Percentiles rank a stretch among this genome's conserved stretches.
phyloP scores from a whole-genome alignment of 64 coral and sea anemone species.

The Trachythela sp. region DNA sequence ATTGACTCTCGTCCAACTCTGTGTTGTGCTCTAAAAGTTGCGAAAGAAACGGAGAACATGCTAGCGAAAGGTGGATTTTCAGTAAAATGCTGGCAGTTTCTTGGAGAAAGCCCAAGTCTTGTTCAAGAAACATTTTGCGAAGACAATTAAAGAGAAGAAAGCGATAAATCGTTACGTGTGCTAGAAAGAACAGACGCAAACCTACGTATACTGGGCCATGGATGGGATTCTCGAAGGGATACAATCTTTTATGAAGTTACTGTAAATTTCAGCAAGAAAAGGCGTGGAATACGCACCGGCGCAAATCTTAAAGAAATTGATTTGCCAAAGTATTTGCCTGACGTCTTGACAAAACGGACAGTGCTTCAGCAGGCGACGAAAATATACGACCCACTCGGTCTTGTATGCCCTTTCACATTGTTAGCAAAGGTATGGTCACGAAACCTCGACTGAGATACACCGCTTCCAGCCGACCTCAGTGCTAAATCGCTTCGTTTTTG shows the following conservation, averaged over 20 bases:
- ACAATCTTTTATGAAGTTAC: not conserved
- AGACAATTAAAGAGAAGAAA: not conserved
- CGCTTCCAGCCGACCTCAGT: not conserved
- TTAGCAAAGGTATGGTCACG: not conserved
- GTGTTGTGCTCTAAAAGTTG: not conserved
- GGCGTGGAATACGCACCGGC: not conserved
- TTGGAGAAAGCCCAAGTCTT: not conserved
- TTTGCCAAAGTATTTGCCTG: not conserved
- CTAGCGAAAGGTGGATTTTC: not conserved
- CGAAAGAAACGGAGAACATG: not conserved
- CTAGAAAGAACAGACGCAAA: not conserved
- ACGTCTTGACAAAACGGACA: not conserved
- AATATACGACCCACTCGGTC: not conserved
- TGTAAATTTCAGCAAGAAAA: constrained; percentile 13
- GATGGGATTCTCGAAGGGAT: not conserved
- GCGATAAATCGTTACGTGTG: not conserved
- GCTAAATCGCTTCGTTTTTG: not conserved
- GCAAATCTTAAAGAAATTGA: not conserved
- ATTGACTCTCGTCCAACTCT: not conserved
- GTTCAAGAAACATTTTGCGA: not conserved
- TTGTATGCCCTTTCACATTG: not conserved
- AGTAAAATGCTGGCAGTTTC: not conserved
- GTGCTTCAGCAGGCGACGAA: not conserved
- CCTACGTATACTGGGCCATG: not conserved
- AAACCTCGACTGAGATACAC: not conserved